Percentiles rank a stretch among this genome's conserved stretches.
Conservation (phyloP, 2,797 vertebrate species). For the Betta splendens region DNA sequence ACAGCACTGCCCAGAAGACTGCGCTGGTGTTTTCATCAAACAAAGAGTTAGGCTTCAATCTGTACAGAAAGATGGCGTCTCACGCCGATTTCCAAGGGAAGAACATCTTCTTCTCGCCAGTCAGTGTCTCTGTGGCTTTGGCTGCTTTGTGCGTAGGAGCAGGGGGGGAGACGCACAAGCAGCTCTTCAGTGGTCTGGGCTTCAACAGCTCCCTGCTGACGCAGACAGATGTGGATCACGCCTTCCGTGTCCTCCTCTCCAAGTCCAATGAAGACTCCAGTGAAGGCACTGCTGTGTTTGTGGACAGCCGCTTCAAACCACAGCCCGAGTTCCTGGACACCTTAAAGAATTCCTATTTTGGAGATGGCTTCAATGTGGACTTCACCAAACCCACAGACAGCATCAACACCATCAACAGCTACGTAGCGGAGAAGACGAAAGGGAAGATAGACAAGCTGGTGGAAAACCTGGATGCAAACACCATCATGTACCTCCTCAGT, state of each 20-base stretch:
- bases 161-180: conserved; percentile 82
- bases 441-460: conserved; percentile 87
- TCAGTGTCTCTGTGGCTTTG: conserved; percentile 86
- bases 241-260: conserved; percentile 79
- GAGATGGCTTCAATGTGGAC: conserved; percentile 82
- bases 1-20: conserved; percentile 2
- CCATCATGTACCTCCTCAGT: conserved; percentile 87
- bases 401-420: conserved; percentile 83
- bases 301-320: conserved; percentile 75
- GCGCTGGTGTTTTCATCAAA: conserved; percentile 70
- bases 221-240: conserved; percentile 78
- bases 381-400: conserved; percentile 77
- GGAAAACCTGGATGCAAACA: conserved; percentile 73
- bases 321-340: conserved; percentile 77
- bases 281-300: conserved; percentile 84
- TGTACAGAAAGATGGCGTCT: conserved; percentile 81
- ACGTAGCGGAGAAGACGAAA: conserved; percentile 84
- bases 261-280: conserved; percentile 70
- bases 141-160: conserved; percentile 88
- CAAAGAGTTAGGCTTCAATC: conserved; percentile 81
- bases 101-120: conserved; percentile 89
- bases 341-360: conserved; percentile 80
- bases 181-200: conserved; percentile 84
- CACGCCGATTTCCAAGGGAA: conserved; percentile 45
- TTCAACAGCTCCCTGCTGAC: conserved; percentile 76